Evolutionary conservation across 35 echinoderm and acorn worm species (phyloP).

Genomic region (Ophiothrix spiculata): DNA sequence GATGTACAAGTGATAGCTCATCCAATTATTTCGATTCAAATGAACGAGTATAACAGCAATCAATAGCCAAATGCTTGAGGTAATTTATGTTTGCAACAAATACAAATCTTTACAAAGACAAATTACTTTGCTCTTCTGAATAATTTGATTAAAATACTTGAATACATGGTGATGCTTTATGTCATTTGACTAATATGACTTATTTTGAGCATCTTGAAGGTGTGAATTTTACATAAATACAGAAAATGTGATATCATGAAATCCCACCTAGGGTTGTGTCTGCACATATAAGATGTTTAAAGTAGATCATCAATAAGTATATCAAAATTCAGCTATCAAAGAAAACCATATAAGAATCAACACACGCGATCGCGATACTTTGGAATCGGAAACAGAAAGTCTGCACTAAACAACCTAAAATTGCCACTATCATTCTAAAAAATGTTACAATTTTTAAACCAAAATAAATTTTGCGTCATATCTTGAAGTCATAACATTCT

Average conservation of each 20-base stretch:
- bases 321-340: no score
- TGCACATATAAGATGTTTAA: background rate
- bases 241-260: background rate
- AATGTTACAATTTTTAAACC: no score
- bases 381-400: no score
- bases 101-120: background rate
- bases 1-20: background rate
- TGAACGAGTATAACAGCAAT: background rate
- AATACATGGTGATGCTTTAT: background rate
- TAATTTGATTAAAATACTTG: background rate
- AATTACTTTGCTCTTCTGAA: background rate
- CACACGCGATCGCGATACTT: no score
- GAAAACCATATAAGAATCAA: no score
- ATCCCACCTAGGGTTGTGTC: background rate
- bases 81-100: background rate
- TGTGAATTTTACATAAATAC: background rate
- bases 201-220: background rate
- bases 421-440: no score
- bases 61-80: background rate
- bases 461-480: no score
- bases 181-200: no score
- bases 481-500: no score
- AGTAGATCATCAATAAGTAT: background rate
- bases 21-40: background rate
- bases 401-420: no score